Evolutionary conservation across 2,888 invertebrate genomes (phyloP).

Genomic region (Amiota mariae): DNA sequence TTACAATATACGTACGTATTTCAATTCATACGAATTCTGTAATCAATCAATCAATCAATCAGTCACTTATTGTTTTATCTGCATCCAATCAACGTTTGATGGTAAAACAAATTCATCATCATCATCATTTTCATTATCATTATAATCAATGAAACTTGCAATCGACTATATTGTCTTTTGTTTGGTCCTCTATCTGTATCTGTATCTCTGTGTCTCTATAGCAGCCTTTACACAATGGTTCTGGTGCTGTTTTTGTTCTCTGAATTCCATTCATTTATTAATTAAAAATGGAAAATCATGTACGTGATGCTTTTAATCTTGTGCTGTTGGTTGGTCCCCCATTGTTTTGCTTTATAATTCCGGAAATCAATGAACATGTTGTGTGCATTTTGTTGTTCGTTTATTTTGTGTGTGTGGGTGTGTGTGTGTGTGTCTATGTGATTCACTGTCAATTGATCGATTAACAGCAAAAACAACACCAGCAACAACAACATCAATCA

Average conservation of each 20-base stretch:
- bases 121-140: background rate
- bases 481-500: slow-evolving; percentile 28
- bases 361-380: slow-evolving; percentile 49
- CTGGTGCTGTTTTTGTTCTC: slow-evolving; percentile 35
- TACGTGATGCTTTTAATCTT: slow-evolving; percentile 36
- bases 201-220: too few species aligned
- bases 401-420: background rate
- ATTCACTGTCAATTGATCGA: background rate
- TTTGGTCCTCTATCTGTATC: background rate
- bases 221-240: slow-evolving; percentile 16
- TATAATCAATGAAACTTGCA: background rate
- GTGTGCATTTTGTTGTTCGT: background rate
- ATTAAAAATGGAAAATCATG: slow-evolving; percentile 55
- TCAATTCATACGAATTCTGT: background rate
- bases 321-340: slow-evolving; percentile 21
- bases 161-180: too few species aligned
- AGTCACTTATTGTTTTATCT: background rate
- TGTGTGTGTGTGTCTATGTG: too few species aligned
- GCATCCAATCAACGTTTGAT: slow-evolving; percentile 32
- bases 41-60: background rate
- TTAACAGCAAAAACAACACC: slow-evolving; percentile 12
- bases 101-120: background rate
- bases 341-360: slow-evolving; percentile 59
- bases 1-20: too few species aligned
- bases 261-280: slow-evolving; percentile 45